Evolutionary conservation across 2,797 vertebrate genomes (phyloP), one percentile per base, ranked within the genome.

Genomic region (Coregonus sp.): DNA sequence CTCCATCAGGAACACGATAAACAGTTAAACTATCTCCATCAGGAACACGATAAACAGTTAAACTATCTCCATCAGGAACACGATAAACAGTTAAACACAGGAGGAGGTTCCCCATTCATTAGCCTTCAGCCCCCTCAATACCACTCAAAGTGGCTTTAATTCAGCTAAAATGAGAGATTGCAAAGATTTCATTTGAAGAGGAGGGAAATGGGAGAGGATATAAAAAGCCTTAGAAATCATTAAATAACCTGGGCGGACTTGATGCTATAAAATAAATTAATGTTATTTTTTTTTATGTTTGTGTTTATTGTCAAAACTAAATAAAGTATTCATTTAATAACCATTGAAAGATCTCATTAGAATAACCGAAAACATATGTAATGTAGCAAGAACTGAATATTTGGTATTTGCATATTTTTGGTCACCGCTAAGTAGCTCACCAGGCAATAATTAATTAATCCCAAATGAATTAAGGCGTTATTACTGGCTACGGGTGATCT

Each of bases 401-500:
- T 25, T 9, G 59, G 20, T 25, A 63, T 6, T 11, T 20, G 20
- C 20, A 6, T 73, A 35, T 20, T 35, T 50, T 61, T 71, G 75
- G 40, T 67, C 74, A 75, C 12, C 65, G 68, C 63, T 11, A 75
- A 51, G n/a, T 40, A 73, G 35, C 50, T 70, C 66, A 66, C 63
- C 75, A 29, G 29, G 72, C 35, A 56, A 73, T 73, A 77, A 82
- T 76, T 31, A 81, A 50, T 78, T 50, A 37, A 51, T 52, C 4
- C n/a, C 51, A 79, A 83, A 83, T 78, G 52, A 82, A 79, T 82
- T 76, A 63, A 71, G 75, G 12, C 56, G 47, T 67, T 75, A 80
- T 86, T 77, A 85, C 25, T 75, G 80, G 81, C 70, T 65, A 37
- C 50, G 47, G 20, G 68, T 50, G 20, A n/a, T 86, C 65, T 80